These are phyloP conservation scores for Dendronephthya gigantea DNA, from an alignment of 64 coral and sea anemone genomes.

Conservation along the genomic window DNA sequence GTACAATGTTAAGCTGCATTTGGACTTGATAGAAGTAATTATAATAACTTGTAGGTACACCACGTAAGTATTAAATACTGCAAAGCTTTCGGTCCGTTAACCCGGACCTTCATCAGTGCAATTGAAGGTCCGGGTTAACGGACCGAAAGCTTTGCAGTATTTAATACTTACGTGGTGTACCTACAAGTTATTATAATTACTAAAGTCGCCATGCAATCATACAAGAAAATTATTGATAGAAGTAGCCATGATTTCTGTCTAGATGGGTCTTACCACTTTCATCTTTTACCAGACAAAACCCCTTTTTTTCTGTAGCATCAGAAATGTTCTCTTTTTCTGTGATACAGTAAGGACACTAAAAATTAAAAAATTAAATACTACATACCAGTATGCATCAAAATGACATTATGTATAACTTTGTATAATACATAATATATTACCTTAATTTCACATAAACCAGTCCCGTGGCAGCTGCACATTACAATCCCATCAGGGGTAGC, in stretches of 20 bases:
- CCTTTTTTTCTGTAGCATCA: conserved; percentile 10
- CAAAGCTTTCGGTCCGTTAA: no score
- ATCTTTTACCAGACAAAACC: conserved; percentile 25
- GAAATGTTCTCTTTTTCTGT: conserved; percentile 25
- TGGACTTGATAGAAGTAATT: conserved; percentile 29
- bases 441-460: conserved; percentile 35
- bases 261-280: neutral
- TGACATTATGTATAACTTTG: neutral
- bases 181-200: no score
- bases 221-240: no score
- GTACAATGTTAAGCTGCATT: conserved; percentile 10
- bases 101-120: no score
- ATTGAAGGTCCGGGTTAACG: no score
- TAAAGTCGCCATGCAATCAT: no score
- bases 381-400: neutral
- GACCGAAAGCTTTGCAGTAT: no score
- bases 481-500: conserved; percentile 21
- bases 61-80: no score
- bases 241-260: conserved; percentile 13
- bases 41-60: no score
- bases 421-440: neutral
- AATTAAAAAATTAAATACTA: neutral
- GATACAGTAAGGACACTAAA: conserved; percentile 23
- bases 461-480: conserved; percentile 3
- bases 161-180: no score